Conservation (phyloP, 1,140 invertebrate genomes). For the Cotesia typhae region DNA sequence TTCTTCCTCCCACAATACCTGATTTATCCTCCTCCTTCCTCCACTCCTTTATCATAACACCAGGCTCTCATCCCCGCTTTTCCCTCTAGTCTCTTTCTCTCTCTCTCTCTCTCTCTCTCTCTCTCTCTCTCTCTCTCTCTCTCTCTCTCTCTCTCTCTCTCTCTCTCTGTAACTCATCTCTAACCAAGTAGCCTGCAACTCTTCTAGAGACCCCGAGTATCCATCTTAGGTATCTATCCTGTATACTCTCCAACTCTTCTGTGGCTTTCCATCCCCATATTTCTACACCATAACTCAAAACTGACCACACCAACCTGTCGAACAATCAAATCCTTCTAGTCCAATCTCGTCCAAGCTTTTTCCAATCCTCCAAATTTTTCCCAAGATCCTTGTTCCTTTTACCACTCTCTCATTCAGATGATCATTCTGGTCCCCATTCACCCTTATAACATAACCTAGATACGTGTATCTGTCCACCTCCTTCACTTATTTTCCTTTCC, state of each 20-base stretch:
- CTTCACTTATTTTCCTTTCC: conserved; percentile 16
- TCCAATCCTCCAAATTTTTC: conserved; percentile 15
- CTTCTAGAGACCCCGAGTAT: background rate
- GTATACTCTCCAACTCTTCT: too few relatives aligned
- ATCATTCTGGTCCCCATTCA: conserved; percentile 23
- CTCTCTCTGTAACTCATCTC: too few relatives aligned
- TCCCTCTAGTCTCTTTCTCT: too few relatives aligned
- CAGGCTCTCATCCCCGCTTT: too few relatives aligned
- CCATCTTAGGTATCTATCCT: conserved; percentile 2
- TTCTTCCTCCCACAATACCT: background rate
- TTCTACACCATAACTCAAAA: too few relatives aligned
- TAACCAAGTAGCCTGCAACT: conserved; percentile 10
- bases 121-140: too few relatives aligned
- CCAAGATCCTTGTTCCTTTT: conserved; percentile 25
- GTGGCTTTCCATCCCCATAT: too few relatives aligned
- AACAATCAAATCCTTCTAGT: conserved; percentile 24
- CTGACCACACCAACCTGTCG: background rate
- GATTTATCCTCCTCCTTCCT: background rate
- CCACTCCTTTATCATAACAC: too few relatives aligned
- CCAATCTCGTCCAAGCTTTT: background rate
- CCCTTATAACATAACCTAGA: conserved; percentile 23
- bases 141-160: too few relatives aligned
- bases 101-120: too few relatives aligned
- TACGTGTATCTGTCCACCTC: conserved; percentile 27
- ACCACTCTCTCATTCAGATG: conserved; percentile 21